Evolutionary conservation across 2,797 vertebrate genomes (phyloP), one percentile per base, ranked within the genome.

Genomic region (Rhinoraja longicauda): DNA sequence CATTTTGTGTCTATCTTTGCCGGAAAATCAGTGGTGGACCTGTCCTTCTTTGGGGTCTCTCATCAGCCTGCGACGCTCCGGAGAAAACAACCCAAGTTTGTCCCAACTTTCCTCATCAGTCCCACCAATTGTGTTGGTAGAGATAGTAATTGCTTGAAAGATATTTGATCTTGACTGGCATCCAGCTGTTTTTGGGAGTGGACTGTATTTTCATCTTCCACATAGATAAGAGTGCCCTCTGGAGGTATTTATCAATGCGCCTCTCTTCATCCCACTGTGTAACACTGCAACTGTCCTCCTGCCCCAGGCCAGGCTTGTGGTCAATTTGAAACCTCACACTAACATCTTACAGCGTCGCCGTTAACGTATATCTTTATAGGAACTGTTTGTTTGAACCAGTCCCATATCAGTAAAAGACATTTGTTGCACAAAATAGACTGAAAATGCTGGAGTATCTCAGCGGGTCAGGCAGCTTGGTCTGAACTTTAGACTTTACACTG

Each of bases 131-230:
- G 67, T 26, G 17, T 12, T 62, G 24, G 53, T 26, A 53, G 39
- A 92, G 39, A 92, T 92, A 75, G 12, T 57, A 72, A 73, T 91
- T 29, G 57, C 29, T 84, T 84, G 29, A 91, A 90, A 32, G 32
- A 36, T 17, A 70, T 67, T 67, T 21, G 17, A 64, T 90, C 62
- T 32, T 90, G 62, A 90, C 13, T 45, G 32, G 32, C 67, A 72
- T 0, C 32, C 64, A 90, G 67, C 12, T n/a, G 45, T 91, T 73
- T 73, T 29, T 5, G 72, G 21, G 72, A 73, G 29, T 53, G 24
- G 4, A 53, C 6, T 90, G 57, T 36, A 39, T 70, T 26, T 75
- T 73, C 45, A 75, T 45, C 73, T 13, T 75, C 90, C 24, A 53
- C 12, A 73, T 75, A 75, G 70, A 29, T 53, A 92, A n/a, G 36